These are phyloP conservation scores for Apogon talboti DNA, from an alignment of 2,797 vertebrate species.

Conservation along the genomic window DNA sequence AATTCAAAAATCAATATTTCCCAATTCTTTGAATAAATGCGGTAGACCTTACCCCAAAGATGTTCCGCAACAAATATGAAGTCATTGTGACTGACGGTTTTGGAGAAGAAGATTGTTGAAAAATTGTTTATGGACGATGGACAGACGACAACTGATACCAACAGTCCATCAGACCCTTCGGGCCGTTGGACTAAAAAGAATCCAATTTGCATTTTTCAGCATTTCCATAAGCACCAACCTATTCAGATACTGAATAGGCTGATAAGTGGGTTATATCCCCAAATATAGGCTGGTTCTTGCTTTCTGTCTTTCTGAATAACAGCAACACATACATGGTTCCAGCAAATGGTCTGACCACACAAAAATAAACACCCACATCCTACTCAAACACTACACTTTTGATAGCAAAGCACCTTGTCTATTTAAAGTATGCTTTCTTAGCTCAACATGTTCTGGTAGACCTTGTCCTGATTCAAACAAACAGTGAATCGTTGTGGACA, in stretches of 20 bases:
- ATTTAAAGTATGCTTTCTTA: no score
- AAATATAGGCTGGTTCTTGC: constrained; percentile 24
- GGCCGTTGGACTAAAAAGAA: no score
- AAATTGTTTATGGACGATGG: no score
- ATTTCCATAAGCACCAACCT: constrained; percentile 13
- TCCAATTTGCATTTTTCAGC: not conserved
- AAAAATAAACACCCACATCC: constrained; percentile 51
- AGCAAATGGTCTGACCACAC: constrained; percentile 49
- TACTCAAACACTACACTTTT: constrained; percentile 48
- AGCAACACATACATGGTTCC: constrained; percentile 41
- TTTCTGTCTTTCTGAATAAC: constrained; percentile 34
- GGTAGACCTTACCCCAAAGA: no score
- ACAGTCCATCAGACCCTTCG: no score
- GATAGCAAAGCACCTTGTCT: constrained; percentile 22
- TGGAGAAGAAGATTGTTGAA: no score
- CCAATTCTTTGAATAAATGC: no score
- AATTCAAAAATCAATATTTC: no score
- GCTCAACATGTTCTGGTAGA: not conserved
- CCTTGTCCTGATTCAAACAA: constrained; percentile 28
- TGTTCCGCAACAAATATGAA: no score
- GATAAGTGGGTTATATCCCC: constrained; percentile 47
- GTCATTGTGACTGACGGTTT: no score
- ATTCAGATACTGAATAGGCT: constrained; percentile 29
- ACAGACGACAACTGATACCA: no score
- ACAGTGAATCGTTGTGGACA: not conserved